These are phyloP conservation scores for Sabatieria punctata DNA, from an alignment of 2,888 invertebrate genomes.

Conservation along the genomic window DNA sequence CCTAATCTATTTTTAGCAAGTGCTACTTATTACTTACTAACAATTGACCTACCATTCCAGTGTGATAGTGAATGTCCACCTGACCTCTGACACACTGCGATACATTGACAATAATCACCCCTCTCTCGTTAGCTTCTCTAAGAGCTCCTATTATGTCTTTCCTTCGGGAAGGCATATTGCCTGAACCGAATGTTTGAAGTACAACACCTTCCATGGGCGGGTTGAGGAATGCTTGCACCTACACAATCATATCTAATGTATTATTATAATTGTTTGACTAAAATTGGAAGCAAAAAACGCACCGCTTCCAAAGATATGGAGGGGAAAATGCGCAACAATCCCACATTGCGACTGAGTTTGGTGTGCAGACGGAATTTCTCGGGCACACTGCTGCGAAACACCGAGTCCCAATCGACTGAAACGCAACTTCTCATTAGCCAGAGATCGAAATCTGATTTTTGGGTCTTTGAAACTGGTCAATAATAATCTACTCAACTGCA, in stretches of 20 bases:
- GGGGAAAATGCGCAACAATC: conserved; percentile 68
- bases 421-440: conserved; percentile 12
- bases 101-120: conserved; percentile 71
- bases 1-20: not conserved
- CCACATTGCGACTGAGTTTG: conserved; percentile 62
- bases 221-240: conserved; percentile 41
- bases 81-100: conserved; percentile 72
- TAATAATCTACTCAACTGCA: too few relatives aligned
- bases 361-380: conserved; percentile 54
- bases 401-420: conserved; percentile 46
- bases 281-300: conserved; percentile 20
- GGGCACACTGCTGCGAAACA: conserved; percentile 46
- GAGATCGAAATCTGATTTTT: too few relatives aligned
- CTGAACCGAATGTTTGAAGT: conserved; percentile 76
- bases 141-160: conserved; percentile 53
- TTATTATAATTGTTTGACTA: too few relatives aligned
- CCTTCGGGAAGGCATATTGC: conserved; percentile 71
- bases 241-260: conserved; percentile 5
- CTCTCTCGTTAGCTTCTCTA: conserved; percentile 34
- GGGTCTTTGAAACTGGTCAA: too few relatives aligned
- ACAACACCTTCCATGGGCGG: conserved; percentile 67
- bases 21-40: conserved; percentile 2
- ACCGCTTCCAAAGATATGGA: conserved; percentile 64
- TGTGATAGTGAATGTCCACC: conserved; percentile 62
- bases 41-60: conserved; percentile 48